These are phyloP conservation scores for Bedellia somnulentella DNA, from an alignment of 2,888 invertebrate species.

Conservation along the genomic window DNA sequence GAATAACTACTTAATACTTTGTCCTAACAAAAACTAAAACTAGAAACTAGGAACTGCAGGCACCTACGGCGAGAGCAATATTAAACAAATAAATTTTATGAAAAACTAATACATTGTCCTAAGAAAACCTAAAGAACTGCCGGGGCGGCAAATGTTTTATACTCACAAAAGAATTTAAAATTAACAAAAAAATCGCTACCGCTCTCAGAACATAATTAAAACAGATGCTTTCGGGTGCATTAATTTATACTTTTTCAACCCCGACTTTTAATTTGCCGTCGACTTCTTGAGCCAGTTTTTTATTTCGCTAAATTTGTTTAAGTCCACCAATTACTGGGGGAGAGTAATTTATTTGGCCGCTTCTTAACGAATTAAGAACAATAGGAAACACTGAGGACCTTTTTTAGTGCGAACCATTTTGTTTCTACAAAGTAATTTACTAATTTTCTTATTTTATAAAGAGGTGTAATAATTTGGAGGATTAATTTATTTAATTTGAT, in stretches of 20 bases:
- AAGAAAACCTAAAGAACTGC: too few species aligned
- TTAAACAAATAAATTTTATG: neutral
- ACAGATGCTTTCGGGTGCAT: slow-evolving; percentile 48
- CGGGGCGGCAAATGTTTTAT: too few species aligned
- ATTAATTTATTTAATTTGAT: too few species aligned
- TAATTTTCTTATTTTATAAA: too few species aligned
- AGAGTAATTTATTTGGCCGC: slow-evolving; percentile 42
- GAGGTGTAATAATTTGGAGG: too few species aligned
- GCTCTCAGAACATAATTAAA: slow-evolving; percentile 37
- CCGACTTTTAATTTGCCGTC: slow-evolving; percentile 48
- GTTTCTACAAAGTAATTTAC: too few species aligned
- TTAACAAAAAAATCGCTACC: slow-evolving; percentile 4
- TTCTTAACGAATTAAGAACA: neutral
- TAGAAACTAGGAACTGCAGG: neutral
- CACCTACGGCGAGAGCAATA: neutral
- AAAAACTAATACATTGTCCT: too few species aligned
- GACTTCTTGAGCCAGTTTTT: slow-evolving; percentile 50
- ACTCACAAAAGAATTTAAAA: slow-evolving; percentile 7
- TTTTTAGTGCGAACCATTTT: too few species aligned
- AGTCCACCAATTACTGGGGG: slow-evolving; percentile 42
- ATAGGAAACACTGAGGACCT: too few species aligned
- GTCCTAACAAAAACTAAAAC: neutral
- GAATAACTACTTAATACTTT: too few species aligned
- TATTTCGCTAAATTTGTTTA: slow-evolving; percentile 22
- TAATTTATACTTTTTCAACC: slow-evolving; percentile 42